These are phyloP conservation scores for Drosophila cognata DNA, from an alignment of 2,888 invertebrate genomes.

Conservation along the genomic window DNA sequence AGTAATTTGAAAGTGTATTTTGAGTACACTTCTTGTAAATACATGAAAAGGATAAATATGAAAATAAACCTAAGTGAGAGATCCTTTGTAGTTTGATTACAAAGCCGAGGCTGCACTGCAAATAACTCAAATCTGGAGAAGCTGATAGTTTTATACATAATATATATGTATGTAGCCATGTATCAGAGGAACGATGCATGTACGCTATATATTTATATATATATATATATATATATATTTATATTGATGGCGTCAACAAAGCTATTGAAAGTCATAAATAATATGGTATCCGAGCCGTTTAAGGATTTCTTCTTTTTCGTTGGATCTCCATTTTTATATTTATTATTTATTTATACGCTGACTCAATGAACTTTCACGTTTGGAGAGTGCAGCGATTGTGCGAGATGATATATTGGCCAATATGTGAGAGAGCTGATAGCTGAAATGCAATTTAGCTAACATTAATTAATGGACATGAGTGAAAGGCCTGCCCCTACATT, in stretches of 20 bases:
- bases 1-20: background rate
- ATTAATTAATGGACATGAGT: slow-evolving; percentile 58
- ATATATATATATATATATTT: background rate
- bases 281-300: slow-evolving; percentile 21
- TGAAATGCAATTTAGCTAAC: slow-evolving; percentile 50
- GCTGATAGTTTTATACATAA: slow-evolving; percentile 13
- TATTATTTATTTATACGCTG: background rate
- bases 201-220: background rate
- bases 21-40: background rate
- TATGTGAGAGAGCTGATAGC: slow-evolving; percentile 37
- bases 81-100: slow-evolving; percentile 8
- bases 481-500: background rate
- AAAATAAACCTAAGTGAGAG: background rate
- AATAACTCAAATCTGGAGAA: slow-evolving; percentile 25
- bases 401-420: slow-evolving; percentile 1
- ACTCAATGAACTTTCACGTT: slow-evolving; percentile 42
- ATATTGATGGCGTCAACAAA: slow-evolving; percentile 37
- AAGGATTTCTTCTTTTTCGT: slow-evolving; percentile 3
- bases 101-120: slow-evolving; percentile 1
- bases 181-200: slow-evolving; percentile 18
- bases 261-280: slow-evolving; percentile 44
- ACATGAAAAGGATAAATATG: background rate
- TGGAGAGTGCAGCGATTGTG: slow-evolving; percentile 18
- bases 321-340: background rate
- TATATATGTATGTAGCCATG: slow-evolving; percentile 6